Evolutionary conservation across 2,113 vertebrate species (phyloP).

Genomic region (Poeciliopsis retropinna): DNA sequence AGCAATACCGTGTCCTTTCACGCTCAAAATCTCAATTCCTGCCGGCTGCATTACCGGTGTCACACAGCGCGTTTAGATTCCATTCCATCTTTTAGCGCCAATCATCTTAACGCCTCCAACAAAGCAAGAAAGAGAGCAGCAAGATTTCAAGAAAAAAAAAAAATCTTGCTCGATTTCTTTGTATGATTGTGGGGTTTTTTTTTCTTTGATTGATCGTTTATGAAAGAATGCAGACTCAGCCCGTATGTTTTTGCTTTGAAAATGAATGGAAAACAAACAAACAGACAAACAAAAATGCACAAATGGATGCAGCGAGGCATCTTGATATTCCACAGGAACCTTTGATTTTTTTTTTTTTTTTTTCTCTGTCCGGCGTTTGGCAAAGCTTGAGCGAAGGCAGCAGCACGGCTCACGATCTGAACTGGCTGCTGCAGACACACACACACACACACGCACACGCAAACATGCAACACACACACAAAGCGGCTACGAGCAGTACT

Average conservation of each 20-base stretch:
- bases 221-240: neutral
- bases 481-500: constrained; percentile 51
- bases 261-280: neutral
- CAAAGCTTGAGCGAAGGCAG: constrained; percentile 11
- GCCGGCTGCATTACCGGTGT: constrained; percentile 11
- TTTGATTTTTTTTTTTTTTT: constrained; percentile 11
- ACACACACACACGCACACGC: neutral
- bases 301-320: neutral
- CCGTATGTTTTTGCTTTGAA: too few relatives aligned
- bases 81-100: neutral
- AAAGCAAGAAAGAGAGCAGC: neutral
- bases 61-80: neutral
- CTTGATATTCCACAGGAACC: constrained; percentile 27
- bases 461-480: neutral
- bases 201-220: neutral
- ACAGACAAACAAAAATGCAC: neutral
- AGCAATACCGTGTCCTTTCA: constrained; percentile 26
- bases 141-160: too few relatives aligned
- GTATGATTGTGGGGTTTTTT: neutral
- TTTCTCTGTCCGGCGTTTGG: constrained; percentile 19
- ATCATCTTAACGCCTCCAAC: neutral
- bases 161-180: neutral
- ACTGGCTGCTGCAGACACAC: neutral
- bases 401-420: constrained; percentile 9
- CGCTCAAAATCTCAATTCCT: constrained; percentile 17